phyloP scores from a whole-genome alignment of 2,113 vertebrate genomes.

The Phylloscopus whistleri region DNA sequence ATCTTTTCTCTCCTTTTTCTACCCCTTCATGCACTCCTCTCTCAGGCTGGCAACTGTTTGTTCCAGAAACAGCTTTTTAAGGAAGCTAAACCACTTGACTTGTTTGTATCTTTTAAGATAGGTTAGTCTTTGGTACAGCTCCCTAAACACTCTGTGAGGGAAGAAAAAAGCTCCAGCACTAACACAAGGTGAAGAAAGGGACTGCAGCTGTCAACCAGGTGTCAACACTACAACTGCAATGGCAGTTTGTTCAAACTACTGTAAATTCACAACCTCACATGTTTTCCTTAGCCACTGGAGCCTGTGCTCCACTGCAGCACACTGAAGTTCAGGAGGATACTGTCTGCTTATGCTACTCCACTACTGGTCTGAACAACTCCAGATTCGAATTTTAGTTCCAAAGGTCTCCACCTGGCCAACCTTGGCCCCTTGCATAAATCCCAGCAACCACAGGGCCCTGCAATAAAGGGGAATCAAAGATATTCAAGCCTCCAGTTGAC shows the following conservation, averaged over 20 bases:
- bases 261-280: not conserved
- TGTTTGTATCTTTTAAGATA: not conserved
- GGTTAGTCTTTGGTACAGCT: not conserved
- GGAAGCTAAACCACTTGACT: not conserved
- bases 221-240: not conserved
- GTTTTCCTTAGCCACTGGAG: not conserved
- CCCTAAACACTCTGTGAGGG: not conserved
- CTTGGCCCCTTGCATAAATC: not conserved
- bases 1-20: not conserved
- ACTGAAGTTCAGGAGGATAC: not conserved
- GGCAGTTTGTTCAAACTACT: not conserved
- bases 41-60: fast-evolving
- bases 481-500: not conserved
- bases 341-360: not conserved
- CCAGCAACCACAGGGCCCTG: not conserved
- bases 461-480: not conserved
- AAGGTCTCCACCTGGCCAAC: not conserved
- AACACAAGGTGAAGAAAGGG: not conserved
- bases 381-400: not conserved
- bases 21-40: fast-evolving
- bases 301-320: not conserved
- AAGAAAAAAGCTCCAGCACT: not conserved
- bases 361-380: not conserved
- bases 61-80: not conserved
- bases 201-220: not conserved